Conservation (phyloP, 2,888 invertebrate genomes). For the Pyrocoelia pectoralis region DNA sequence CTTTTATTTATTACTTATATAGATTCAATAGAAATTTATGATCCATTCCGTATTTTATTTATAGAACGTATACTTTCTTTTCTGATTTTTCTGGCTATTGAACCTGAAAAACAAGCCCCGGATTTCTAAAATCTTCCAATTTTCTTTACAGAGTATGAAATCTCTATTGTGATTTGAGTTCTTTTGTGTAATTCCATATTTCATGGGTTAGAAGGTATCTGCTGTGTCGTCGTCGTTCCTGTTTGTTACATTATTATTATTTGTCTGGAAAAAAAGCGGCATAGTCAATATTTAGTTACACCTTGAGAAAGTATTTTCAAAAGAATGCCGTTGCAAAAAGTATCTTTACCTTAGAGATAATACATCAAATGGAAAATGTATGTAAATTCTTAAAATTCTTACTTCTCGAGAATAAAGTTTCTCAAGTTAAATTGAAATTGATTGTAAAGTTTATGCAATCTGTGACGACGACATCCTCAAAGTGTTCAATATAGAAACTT, state of each 20-base stretch:
- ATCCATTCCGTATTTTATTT: conserved; percentile 39
- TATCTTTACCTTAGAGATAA: conserved; percentile 4
- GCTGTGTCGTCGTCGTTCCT: conserved; percentile 27
- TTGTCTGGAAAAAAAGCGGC: neutral
- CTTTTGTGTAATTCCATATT: conserved; percentile 50
- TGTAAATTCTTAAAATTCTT: conserved; percentile 18
- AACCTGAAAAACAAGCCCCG: conserved; percentile 48
- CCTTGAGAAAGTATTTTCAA: neutral
- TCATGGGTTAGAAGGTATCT: conserved; percentile 38
- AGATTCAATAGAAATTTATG: conserved; percentile 42
- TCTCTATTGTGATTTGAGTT: conserved; percentile 47
- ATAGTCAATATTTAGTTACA: conserved; percentile 12
- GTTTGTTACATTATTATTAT: conserved; percentile 39
- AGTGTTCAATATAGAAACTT: conserved; percentile 5
- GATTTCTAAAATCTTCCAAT: conserved; percentile 49
- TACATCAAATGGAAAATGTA: conserved; percentile 24
- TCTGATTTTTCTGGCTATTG: conserved; percentile 50
- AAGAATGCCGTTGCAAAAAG: conserved; percentile 6
- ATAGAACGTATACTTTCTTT: conserved; percentile 41
- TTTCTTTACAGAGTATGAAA: conserved; percentile 45
- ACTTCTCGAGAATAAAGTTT: conserved; percentile 13
- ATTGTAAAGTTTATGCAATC: conserved; percentile 13
- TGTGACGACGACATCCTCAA: conserved; percentile 11
- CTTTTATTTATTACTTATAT: conserved; percentile 40
- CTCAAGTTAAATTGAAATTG: conserved; percentile 19